phyloP scores from a whole-genome alignment of 1,140 invertebrate species.

The Drosophila watanabei region DNA sequence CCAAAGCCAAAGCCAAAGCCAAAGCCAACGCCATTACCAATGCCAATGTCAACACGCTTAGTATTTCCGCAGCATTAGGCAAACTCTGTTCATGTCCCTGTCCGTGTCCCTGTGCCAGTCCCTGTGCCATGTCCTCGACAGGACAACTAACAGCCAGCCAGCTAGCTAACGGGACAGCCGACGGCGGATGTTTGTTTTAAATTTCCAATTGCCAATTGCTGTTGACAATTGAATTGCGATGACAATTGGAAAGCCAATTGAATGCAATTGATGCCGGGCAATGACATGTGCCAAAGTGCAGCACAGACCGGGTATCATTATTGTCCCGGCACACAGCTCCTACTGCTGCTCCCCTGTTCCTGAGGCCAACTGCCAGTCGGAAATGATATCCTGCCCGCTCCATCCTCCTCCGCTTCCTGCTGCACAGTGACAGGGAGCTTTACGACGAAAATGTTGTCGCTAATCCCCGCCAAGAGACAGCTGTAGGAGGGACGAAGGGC shows the following conservation, averaged over 20 bases:
- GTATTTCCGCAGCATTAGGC: constrained; percentile 73
- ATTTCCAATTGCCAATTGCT: constrained; percentile 72
- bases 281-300: constrained; percentile 47
- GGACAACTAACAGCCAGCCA: not conserved
- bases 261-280: constrained; percentile 72
- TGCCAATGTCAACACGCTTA: constrained; percentile 43
- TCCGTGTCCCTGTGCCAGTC: not conserved
- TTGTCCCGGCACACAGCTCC: not conserved
- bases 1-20: not conserved
- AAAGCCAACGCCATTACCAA: constrained; percentile 25
- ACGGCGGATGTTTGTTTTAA: constrained; percentile 70
- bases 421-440: constrained; percentile 6
- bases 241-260: constrained; percentile 77
- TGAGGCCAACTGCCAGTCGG: constrained; percentile 2
- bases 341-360: not conserved
- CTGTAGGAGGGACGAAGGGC: not conserved
- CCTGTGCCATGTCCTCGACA: not conserved
- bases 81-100: constrained; percentile 10
- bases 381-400: constrained; percentile 8
- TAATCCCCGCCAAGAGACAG: constrained; percentile 15
- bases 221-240: constrained; percentile 72
- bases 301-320: constrained; percentile 18
- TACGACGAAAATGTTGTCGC: constrained; percentile 10
- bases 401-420: too few species aligned
- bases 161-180: constrained; percentile 3